Base-by-base conservation (phyloP, 2,888 invertebrate genomes). In the Apodemia zela region DNA sequence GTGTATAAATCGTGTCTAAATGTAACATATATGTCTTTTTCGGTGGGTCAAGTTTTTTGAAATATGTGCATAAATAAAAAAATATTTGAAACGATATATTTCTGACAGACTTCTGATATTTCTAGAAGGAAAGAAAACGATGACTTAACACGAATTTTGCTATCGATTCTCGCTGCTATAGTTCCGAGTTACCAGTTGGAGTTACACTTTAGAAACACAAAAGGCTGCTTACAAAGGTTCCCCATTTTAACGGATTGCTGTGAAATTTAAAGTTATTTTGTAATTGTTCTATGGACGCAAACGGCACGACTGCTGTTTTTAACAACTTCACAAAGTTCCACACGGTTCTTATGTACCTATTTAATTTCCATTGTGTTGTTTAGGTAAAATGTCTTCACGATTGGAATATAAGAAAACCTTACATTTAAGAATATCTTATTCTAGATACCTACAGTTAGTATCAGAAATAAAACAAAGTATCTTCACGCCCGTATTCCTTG, bases 161-260 rank as follows among this genome's bases (percentile, higher is more conserved):
- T 51, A 58, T 62, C 29, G 45, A 47, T 62, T 62, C 47, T 42
- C 21, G 45, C 45, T 38, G 45, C 15, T 42, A 42, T 42, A 42
- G 42, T 42, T 33, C 47, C 17, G 42, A 47, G 47, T 54, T 42
- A 25, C 47, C 47, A 45, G 29, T 18, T 13, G 18, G 29, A 59
- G 47, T 59, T 59, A 62, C 62, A 59, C 62, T 62, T 59, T 29
- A 15, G 33, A 13, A 25, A 62, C 58, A 62, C 59, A 62, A 62
- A 62, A 29, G 62, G 45, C 29, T 42, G 42, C 42, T 21, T 33
- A 62, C 62, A 62, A 58, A 58, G 62, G 62, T 45, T 45, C 57
- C 38, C 38, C 57, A 58, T 58, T 62, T 62, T 62, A 62, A 18
- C 62, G 62, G 58, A 62, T 58, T 62, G 58, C 62, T 42, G 58